phyloP scores from a whole-genome alignment of 2,797 vertebrate genomes.

The Sphenopsis melanotis region DNA sequence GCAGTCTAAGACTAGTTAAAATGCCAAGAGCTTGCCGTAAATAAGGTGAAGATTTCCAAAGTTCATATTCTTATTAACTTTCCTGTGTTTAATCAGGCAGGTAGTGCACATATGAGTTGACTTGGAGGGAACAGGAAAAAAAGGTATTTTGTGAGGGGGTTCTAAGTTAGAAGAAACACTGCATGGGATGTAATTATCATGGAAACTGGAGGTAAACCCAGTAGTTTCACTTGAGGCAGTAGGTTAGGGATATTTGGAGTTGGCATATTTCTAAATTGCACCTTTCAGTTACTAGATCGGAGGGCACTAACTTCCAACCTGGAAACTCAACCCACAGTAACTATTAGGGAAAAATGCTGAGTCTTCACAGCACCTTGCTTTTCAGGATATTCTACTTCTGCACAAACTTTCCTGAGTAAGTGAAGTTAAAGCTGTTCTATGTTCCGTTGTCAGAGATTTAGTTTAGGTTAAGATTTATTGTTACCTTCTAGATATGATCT shows the following conservation, averaged over 20 bases:
- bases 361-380: neutral
- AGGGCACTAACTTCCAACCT: neutral
- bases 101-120: rapidly evolving
- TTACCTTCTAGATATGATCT: neutral
- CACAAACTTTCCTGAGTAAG: neutral
- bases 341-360: neutral
- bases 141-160: neutral
- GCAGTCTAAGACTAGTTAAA: neutral
- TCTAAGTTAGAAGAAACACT: neutral
- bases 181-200: neutral
- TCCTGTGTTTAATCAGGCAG: neutral
- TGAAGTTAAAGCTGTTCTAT: neutral
- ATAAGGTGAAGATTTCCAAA: neutral
- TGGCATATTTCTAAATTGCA: neutral
- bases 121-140: neutral
- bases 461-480: neutral
- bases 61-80: neutral
- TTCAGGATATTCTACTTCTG: neutral
- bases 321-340: neutral
- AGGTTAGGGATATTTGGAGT: neutral
- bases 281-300: neutral
- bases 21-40: neutral
- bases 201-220: neutral
- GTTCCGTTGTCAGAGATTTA: neutral
- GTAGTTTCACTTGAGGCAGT: neutral